Percentiles rank a stretch among this genome's conserved stretches.
Conservation (phyloP, 1,140 invertebrate species). For the Scaptomyza hsui region DNA sequence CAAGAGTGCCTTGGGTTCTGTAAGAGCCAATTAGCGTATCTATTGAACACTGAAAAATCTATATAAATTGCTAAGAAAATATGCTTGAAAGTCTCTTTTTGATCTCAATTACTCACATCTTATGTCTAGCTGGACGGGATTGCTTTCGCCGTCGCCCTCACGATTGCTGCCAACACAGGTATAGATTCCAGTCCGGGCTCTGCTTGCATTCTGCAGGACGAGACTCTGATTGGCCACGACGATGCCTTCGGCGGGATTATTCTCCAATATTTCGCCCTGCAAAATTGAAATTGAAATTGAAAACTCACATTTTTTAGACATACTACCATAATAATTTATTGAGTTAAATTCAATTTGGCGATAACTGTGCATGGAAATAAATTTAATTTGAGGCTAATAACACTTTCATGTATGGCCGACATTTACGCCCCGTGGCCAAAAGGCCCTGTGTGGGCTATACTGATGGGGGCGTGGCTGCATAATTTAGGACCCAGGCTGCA, state of each 20-base stretch:
- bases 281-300: conserved; percentile 23
- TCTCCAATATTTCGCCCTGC: conserved; percentile 88
- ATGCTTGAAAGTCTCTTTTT: background rate
- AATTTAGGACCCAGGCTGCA: conserved; percentile 67
- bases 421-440: conserved; percentile 18
- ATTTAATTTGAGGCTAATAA: conserved; percentile 79
- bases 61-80: background rate
- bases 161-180: conserved; percentile 93
- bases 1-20: conserved; percentile 4
- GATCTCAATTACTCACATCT: conserved; percentile 89
- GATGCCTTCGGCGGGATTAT: conserved; percentile 90
- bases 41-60: background rate
- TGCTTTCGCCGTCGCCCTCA: conserved; percentile 93
- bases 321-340: conserved; percentile 61
- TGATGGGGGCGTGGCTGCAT: conserved; percentile 50
- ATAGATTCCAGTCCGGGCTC: conserved; percentile 90
- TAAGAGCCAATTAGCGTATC: background rate
- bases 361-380: conserved; percentile 70
- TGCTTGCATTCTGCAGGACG: conserved; percentile 91
- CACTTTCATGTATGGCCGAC: conserved; percentile 70
- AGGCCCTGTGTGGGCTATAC: background rate
- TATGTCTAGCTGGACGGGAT: conserved; percentile 91
- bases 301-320: conserved; percentile 17
- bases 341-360: conserved; percentile 76
- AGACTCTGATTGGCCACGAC: conserved; percentile 94